Evolutionary conservation across 2,113 vertebrate genomes (phyloP), one percentile per base, ranked within the genome.

Genomic region (Chiloscyllium plagiosum): DNA sequence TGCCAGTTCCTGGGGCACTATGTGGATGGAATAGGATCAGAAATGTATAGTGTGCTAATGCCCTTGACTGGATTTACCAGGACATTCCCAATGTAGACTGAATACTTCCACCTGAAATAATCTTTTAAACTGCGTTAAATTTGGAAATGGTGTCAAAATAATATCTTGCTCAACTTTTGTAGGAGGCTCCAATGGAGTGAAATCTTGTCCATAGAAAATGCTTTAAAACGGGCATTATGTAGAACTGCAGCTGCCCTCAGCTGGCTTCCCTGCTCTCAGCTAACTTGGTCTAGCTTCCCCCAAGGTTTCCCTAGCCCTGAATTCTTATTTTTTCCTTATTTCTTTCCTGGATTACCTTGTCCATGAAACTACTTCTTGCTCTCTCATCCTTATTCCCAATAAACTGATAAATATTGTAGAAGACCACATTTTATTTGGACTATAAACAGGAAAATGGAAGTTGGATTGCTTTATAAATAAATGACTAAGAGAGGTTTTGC

Each of bases 1-100:
- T 42, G 78, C 78, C 78, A 83, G 78, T 83, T 83, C n/a, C 78
- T 83, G 78, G 78, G 78, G 78, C 78, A 83, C 78, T 42, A 83
- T 5, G 8, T 37, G 4, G 15, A 37, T 19, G 78, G n/a, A 42
- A 20, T 83, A n/a, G 78, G n/a, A 83, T 7, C 78, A 42, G 76
- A 37, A 2, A 80, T n/a, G 4, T 83, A 83, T 78, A 33, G 19
- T 83, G 78, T 19, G 76, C 33, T 80, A 15, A 80, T 12, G 33
- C 29, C 29, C 72, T 78, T 78, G 29, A 80, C 1, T 3, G 10
- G 76, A 80, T 80, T 80, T 80, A 33, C 76, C 76, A 80, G 76
- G 76, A 78, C 76, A 78, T 15, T 78, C 7, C 78, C 15, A 83
- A 83, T 83, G 76, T n/a, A 13, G 6, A 2, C 33, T 15, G 33